A percentile compares a stretch with the other conserved stretches of the same genome.
These are phyloP conservation scores for Ostrea denselamellosa DNA, from an alignment of 1,140 invertebrate genomes.

Conservation along the genomic window DNA sequence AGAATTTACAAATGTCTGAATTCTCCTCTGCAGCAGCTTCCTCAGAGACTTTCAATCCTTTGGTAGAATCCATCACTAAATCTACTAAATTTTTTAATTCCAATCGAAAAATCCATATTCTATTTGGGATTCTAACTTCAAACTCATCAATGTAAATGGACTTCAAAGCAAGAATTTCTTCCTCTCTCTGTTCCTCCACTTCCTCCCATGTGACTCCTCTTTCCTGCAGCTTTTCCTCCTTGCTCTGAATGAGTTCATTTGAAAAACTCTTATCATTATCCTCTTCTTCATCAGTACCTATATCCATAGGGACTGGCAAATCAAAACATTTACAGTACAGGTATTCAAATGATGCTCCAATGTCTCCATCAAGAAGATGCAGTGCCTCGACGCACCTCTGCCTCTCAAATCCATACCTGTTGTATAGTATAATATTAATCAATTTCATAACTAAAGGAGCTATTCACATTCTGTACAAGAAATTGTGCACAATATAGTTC, in stretches of 20 bases:
- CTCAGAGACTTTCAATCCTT: conserved; percentile 12
- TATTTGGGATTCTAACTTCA: conserved; percentile 69
- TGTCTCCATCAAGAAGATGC: conserved; percentile 70
- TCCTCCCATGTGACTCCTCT: conserved; percentile 57
- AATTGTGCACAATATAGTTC: too few species aligned
- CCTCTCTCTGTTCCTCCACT: conserved; percentile 66
- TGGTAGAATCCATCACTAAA: conserved; percentile 47
- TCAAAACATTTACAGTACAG: conserved; percentile 69
- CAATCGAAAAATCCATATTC: conserved; percentile 70
- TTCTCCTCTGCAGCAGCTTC: conserved; percentile 30
- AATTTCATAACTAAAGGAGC: neutral
- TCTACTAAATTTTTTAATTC: conserved; percentile 64
- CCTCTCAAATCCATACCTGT: conserved; percentile 75
- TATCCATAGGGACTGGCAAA: conserved; percentile 34
- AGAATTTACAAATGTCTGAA: conserved; percentile 70
- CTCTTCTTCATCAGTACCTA: neutral
- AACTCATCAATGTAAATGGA: conserved; percentile 74
- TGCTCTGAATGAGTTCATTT: conserved; percentile 23
- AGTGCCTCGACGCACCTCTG: conserved; percentile 70
- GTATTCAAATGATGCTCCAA: conserved; percentile 71
- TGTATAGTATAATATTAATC: neutral
- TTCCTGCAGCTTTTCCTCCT: conserved; percentile 13
- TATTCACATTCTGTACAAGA: too few species aligned
- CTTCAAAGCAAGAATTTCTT: conserved; percentile 74
- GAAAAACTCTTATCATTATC: conserved; percentile 8